A percentile compares a stretch with the other conserved stretches of the same genome.
Evolutionary conservation across 1,140 invertebrate species (phyloP).

Genomic region (Pectinophora gossypiella): DNA sequence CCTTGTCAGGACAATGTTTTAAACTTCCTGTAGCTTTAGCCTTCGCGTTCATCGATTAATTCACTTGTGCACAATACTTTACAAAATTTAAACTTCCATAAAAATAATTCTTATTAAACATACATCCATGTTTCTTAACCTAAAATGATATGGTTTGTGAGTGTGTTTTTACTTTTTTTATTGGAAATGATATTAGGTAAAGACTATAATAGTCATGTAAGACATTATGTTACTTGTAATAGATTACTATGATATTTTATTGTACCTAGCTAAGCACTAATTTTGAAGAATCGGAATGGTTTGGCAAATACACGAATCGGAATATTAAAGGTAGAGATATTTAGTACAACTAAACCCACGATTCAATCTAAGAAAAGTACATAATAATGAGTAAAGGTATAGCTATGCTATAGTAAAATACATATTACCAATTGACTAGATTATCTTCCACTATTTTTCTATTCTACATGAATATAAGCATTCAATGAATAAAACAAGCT

Average conservation of each 20-base stretch:
- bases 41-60: not conserved
- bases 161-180: slow-evolving; percentile 4
- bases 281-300: not conserved
- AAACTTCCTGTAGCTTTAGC: not conserved
- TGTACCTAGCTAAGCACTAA: not conserved
- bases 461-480: not conserved
- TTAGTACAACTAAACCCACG: slow-evolving; percentile 7
- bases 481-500: not conserved
- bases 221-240: too few relatives aligned
- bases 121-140: slow-evolving; percentile 33
- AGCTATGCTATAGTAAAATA: not conserved
- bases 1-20: not conserved
- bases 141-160: slow-evolving; percentile 56
- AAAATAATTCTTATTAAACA: slow-evolving; percentile 12
- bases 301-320: not conserved
- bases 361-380: slow-evolving; percentile 4
- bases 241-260: not conserved
- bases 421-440: not conserved
- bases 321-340: too few relatives aligned
- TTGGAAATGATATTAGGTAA: too few relatives aligned
- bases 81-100: slow-evolving; percentile 13
- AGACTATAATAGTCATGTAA: too few relatives aligned
- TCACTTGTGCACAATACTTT: slow-evolving; percentile 11
- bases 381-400: not conserved
- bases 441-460: not conserved